phyloP scores from a whole-genome alignment of 2,113 vertebrate genomes.

The Bolborhynchus lineola region DNA sequence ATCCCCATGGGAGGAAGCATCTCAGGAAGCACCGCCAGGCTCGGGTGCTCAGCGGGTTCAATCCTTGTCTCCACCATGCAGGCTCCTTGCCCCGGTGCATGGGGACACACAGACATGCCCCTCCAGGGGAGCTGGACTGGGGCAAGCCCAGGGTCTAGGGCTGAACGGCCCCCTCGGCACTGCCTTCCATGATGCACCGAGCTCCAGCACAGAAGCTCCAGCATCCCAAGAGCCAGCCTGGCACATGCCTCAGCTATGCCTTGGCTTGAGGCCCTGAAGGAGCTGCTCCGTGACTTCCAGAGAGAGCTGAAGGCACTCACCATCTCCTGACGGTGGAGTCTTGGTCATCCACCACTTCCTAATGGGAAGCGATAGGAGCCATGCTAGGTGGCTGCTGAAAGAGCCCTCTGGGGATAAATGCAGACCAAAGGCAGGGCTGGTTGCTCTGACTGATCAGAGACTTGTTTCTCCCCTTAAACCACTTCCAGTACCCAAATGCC shows the following conservation, averaged over 20 bases:
- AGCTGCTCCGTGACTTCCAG: neutral
- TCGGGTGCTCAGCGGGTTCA: neutral
- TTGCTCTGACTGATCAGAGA: neutral
- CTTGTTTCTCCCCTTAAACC: neutral
- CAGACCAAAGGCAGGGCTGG: neutral
- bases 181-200: neutral
- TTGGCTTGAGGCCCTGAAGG: neutral
- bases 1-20: rapidly evolving
- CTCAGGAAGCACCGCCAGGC: rapidly evolving
- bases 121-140: neutral
- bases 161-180: rapidly evolving
- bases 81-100: neutral
- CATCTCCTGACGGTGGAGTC: neutral
- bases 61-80: neutral
- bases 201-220: neutral
- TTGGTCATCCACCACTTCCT: neutral
- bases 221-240: neutral
- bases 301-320: neutral
- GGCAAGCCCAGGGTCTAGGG: rapidly evolving
- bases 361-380: neutral
- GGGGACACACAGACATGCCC: rapidly evolving
- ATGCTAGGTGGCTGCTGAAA: neutral
- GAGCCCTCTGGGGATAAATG: neutral
- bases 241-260: neutral
- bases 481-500: neutral